phyloP scores from a whole-genome alignment of 2,113 vertebrate genomes.

The Equus quagga region DNA sequence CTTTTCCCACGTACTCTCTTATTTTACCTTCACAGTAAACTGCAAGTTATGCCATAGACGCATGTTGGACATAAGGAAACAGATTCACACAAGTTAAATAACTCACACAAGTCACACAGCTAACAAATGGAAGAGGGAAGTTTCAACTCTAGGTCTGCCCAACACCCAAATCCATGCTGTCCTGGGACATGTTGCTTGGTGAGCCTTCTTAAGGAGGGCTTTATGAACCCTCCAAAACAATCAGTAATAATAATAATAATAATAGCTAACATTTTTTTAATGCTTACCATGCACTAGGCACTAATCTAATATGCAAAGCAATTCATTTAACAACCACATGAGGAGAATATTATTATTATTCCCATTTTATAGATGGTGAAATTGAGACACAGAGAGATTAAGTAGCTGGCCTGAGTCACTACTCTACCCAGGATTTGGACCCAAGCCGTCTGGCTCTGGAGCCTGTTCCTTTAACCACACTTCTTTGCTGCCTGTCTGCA shows the following conservation, averaged over 20 bases:
- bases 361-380: neutral
- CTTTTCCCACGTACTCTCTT: neutral
- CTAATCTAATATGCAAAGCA: neutral
- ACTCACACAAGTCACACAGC: neutral
- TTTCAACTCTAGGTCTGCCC: too few species aligned
- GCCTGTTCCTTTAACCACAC: neutral
- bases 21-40: neutral
- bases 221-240: neutral
- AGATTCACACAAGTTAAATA: neutral
- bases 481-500: neutral
- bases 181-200: neutral
- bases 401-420: neutral
- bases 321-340: neutral
- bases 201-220: neutral
- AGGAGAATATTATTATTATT: neutral
- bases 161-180: neutral
- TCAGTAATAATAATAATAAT: neutral
- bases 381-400: neutral
- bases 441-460: neutral
- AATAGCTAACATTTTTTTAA: neutral
- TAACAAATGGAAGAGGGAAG: neutral
- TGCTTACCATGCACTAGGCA: neutral
- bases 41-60: neutral
- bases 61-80: neutral
- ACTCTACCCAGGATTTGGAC: neutral